Conservation (phyloP, 2,113 vertebrate genomes). For the Pampusana beccarii region DNA sequence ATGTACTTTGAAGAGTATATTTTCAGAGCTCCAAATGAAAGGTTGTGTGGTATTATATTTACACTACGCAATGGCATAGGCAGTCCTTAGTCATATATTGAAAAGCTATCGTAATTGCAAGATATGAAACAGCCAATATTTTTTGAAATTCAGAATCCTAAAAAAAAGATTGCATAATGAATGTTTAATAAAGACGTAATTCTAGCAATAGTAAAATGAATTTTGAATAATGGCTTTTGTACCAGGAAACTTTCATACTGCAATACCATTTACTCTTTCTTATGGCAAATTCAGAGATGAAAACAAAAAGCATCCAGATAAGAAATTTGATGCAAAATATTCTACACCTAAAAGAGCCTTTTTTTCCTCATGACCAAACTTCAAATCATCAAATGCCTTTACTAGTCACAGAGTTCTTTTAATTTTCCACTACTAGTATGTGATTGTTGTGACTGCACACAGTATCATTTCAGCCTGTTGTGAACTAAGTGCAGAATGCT, state of each 20-base stretch:
- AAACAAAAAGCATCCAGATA: not conserved
- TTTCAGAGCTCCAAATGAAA: not conserved
- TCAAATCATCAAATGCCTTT: not conserved
- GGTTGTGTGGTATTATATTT: not conserved
- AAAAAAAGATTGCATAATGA: not conserved
- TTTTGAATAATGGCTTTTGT: not conserved
- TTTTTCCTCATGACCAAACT: not conserved
- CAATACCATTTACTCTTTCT: not conserved
- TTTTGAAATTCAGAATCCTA: not conserved
- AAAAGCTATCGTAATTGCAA: not conserved
- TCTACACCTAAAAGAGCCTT: not conserved
- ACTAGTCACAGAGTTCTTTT: not conserved
- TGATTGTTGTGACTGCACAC: fast-evolving
- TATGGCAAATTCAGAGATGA: not conserved
- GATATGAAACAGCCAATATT: not conserved
- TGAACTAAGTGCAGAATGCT: not conserved
- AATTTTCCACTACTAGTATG: not conserved
- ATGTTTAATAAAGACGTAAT: not conserved
- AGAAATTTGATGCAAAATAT: not conserved
- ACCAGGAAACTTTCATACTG: not conserved
- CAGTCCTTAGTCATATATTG: not conserved
- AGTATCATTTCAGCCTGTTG: not conserved
- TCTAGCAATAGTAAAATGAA: not conserved
- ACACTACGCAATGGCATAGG: not conserved
- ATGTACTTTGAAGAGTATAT: not conserved